phyloP scores from a whole-genome alignment of 2,888 invertebrate species.

The Caenorhabditis sp. region DNA sequence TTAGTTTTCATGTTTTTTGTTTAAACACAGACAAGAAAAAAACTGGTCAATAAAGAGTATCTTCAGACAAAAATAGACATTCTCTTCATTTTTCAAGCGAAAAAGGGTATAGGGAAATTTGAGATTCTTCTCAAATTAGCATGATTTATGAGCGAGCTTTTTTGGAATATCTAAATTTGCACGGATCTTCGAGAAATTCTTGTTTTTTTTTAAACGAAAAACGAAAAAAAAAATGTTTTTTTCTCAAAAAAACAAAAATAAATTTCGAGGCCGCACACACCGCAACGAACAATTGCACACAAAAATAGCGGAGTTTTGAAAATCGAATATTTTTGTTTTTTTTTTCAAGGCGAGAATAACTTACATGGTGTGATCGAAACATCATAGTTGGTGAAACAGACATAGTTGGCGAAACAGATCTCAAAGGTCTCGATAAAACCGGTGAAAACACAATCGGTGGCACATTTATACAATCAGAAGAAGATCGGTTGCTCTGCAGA shows the following conservation, averaged over 20 bases:
- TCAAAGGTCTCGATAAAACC: constrained; percentile 66
- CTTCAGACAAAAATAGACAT: too few relatives aligned
- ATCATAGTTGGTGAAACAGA: constrained; percentile 47
- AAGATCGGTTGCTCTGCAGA: constrained; percentile 64
- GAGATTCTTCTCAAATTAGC: not conserved
- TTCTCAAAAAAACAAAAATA: not conserved
- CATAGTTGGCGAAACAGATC: constrained; percentile 60
- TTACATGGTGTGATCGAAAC: constrained; percentile 11
- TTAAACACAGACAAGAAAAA: too few relatives aligned
- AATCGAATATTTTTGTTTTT: constrained; percentile 1
- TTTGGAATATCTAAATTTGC: too few relatives aligned
- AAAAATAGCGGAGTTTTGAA: not conserved
- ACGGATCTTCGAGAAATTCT: too few relatives aligned
- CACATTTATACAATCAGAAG: constrained; percentile 58
- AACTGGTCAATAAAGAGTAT: too few relatives aligned
- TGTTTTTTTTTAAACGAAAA: not conserved
- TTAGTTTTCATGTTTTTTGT: too few relatives aligned
- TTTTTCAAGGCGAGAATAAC: not conserved
- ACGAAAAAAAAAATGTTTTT: not conserved
- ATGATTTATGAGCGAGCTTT: too few relatives aligned
- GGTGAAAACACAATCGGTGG: constrained; percentile 69
- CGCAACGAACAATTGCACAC: not conserved
- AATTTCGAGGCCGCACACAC: not conserved
- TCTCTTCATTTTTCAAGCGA: too few relatives aligned
- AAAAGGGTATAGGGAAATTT: too few relatives aligned